Evolutionary conservation across 2,113 vertebrate genomes (phyloP).

Genomic region (Equus przewalskii): DNA sequence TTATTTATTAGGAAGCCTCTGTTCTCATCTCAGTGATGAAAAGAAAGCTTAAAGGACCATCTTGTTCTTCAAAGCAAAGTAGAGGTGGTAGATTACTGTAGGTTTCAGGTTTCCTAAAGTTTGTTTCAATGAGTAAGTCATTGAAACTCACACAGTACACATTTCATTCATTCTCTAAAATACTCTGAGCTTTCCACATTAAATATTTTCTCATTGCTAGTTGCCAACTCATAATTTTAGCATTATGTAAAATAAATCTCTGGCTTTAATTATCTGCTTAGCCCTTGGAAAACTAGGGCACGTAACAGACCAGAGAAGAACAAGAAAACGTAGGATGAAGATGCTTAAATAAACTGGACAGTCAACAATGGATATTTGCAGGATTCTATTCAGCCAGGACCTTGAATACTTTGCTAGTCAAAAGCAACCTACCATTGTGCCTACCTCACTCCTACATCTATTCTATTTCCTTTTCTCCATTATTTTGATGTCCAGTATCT

Average conservation of each 20-base stretch:
- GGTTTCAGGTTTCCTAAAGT: background rate
- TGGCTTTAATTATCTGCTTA: slow-evolving; percentile 24
- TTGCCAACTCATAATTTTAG: slow-evolving; percentile 2
- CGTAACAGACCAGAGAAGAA: background rate
- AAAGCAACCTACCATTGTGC: background rate
- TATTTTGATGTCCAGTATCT: background rate
- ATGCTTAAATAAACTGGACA: background rate
- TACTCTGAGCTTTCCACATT: background rate
- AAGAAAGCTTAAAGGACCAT: slow-evolving; percentile 25
- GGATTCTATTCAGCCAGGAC: background rate
- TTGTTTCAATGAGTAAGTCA: background rate
- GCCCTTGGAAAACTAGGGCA: background rate
- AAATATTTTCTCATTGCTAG: background rate
- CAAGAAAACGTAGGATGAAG: background rate
- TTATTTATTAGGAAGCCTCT: background rate
- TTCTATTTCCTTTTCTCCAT: background rate
- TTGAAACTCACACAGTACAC: background rate
- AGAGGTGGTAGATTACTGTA: background rate
- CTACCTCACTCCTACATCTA: background rate
- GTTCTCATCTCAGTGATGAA: background rate
- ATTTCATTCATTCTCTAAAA: background rate
- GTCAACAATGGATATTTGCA: background rate
- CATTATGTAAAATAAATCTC: background rate
- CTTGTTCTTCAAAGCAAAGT: background rate
- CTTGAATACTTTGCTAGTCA: background rate